These are phyloP conservation scores for Cinclus cinclus DNA, from an alignment of 2,113 vertebrate genomes.

Conservation along the genomic window DNA sequence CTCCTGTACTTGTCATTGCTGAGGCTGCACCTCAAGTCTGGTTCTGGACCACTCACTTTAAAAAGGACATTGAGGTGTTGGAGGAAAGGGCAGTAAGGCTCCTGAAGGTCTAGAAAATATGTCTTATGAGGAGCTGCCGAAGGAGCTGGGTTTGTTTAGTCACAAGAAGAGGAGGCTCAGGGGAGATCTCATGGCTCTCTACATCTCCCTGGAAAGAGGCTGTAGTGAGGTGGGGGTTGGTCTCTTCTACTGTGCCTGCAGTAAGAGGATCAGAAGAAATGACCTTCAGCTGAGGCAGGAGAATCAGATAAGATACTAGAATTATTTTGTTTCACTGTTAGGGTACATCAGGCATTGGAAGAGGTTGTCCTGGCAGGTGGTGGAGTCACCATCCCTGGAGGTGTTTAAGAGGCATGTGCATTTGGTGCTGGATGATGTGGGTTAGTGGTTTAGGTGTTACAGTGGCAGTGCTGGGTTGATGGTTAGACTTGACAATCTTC, in stretches of 20 bases:
- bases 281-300: neutral
- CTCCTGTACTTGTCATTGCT: neutral
- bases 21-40: accelerated
- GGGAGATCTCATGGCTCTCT: no score
- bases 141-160: neutral
- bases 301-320: neutral
- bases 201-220: neutral
- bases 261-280: neutral
- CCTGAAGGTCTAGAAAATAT: neutral
- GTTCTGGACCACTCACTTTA: neutral
- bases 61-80: neutral
- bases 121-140: neutral
- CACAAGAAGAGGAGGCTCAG: neutral
- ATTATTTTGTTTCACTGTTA: neutral
- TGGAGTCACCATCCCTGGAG: neutral
- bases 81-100: neutral
- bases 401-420: neutral
- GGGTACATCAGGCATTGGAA: neutral
- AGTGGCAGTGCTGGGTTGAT: neutral
- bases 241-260: neutral
- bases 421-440: neutral
- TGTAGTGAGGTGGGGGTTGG: neutral
- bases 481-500: neutral
- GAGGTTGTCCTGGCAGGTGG: neutral
- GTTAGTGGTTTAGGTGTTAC: neutral